A percentile compares a stretch with the other conserved stretches of the same genome.
These are phyloP conservation scores for Solenopsis invicta DNA, from an alignment of 1,140 invertebrate species.

Conservation along the genomic window DNA sequence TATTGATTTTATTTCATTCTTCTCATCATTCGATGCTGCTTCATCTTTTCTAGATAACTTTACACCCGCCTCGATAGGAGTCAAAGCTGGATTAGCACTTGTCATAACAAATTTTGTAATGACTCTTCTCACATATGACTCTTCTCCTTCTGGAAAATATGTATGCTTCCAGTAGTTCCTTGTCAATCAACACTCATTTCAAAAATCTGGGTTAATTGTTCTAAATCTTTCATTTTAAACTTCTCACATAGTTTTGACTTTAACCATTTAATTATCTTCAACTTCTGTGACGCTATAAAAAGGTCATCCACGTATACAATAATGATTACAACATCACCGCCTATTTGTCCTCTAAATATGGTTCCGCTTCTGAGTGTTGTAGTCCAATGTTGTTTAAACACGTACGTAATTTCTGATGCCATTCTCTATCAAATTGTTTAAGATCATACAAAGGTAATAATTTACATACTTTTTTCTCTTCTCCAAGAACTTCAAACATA, in stretches of 20 bases:
- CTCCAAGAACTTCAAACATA: not conserved
- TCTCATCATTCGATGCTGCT: not conserved
- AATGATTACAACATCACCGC: not conserved
- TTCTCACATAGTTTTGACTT: not conserved
- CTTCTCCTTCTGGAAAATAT: not conserved
- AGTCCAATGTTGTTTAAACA: not conserved
- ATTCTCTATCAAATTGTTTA: slow-evolving; percentile 28
- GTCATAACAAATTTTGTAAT: not conserved
- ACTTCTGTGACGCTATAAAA: not conserved
- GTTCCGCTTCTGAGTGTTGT: not conserved
- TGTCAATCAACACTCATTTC: not conserved
- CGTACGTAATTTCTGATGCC: not conserved
- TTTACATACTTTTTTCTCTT: not conserved
- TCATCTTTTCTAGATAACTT: not conserved
- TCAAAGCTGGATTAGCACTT: not conserved
- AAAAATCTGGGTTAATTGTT: not conserved
- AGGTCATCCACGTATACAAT: slow-evolving; percentile 18
- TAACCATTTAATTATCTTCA: not conserved
- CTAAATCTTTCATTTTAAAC: slow-evolving; percentile 20
- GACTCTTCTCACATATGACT: not conserved
- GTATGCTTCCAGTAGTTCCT: not conserved
- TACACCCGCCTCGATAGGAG: not conserved
- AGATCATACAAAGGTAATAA: slow-evolving; percentile 19
- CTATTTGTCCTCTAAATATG: not conserved
- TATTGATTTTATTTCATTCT: not conserved